Evolutionary conservation across 2,113 vertebrate genomes (phyloP), one percentile per base, ranked within the genome.

Genomic region (Platichthys stellatus): DNA sequence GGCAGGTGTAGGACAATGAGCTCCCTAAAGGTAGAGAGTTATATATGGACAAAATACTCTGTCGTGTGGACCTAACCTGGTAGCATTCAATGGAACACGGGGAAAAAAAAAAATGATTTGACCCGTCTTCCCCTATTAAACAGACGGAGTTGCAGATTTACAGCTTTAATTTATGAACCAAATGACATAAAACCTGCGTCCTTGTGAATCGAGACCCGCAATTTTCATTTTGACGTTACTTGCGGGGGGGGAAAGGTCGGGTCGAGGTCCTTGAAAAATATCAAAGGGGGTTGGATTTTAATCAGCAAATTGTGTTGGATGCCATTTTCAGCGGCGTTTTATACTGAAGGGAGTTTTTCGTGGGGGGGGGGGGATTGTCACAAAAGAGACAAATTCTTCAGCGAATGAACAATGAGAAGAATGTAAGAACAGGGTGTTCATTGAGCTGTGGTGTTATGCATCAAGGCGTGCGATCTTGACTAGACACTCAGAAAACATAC

Each of bases 1-100:
- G 90, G 93, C 93, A 96, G 93, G 94, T 95, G 82, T 91, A 95
- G 94, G 93, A 94, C 91, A 92, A 90, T 83, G 93, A 79, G 92
- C 91, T 92, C 93, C 92, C 93, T 92, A 92, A 94, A 87, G 87
- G 93, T 92, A 92, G 90, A 91, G n/a, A 71, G 66, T 80, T 76
- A 93, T 94, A 92, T 94, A 92, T 86, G 92, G 88, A 92, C 90
- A 93, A 93, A 92, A 94, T 91, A 88, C 92, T 86, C 2, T 81
- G 83, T 63, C 70, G 89, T 87, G 88, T 69, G 72, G 92, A 79
- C 31, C 53, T 60, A 65, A 23, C 12, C 85, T 78, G 85, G 84
- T 91, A 87, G 89, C 92, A 93, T 92, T 93, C 89, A 85, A 86
- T 88, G 88, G 79, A 93, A 82, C 79, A 26, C 12, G 87, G 89